phyloP scores from a whole-genome alignment of 2,797 vertebrate genomes.

The Anabacerthia variegaticeps region DNA sequence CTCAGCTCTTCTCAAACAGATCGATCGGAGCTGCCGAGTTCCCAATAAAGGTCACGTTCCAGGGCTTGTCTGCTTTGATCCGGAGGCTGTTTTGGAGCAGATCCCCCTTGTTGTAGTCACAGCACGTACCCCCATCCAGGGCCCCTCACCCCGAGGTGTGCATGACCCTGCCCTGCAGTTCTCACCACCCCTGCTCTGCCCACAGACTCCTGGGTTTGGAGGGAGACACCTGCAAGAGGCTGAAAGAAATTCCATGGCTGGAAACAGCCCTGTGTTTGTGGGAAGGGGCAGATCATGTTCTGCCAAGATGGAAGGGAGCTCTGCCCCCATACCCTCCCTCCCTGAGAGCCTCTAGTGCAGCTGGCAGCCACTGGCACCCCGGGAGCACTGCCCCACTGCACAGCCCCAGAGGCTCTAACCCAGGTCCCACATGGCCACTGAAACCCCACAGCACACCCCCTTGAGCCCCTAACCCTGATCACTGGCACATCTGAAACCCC shows the following conservation, averaged over 20 bases:
- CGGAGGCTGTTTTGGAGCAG: not conserved
- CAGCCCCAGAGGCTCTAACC: too few species aligned
- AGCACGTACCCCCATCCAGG: rapidly evolving
- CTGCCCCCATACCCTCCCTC: not conserved
- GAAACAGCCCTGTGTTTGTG: not conserved
- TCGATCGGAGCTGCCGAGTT: not conserved
- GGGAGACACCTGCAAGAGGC: not conserved
- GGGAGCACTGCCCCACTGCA: too few species aligned
- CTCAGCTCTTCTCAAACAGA: not conserved
- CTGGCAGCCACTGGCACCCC: not conserved
- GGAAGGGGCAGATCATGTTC: not conserved
- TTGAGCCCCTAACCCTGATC: too few species aligned
- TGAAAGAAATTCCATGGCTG: not conserved
- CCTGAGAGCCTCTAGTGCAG: not conserved
- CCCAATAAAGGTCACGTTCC: not conserved
- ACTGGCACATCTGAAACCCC: not conserved
- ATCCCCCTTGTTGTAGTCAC: not conserved
- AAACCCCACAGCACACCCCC: too few species aligned
- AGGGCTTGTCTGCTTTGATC: not conserved
- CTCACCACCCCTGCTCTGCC: not conserved
- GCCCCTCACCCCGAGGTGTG: rapidly evolving
- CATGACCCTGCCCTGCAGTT: not conserved
- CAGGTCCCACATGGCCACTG: not conserved
- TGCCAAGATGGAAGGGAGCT: not conserved
- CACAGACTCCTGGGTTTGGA: rapidly evolving